Evolutionary conservation across 2,797 vertebrate genomes (phyloP).

Genomic region (Hybognathus amarus): DNA sequence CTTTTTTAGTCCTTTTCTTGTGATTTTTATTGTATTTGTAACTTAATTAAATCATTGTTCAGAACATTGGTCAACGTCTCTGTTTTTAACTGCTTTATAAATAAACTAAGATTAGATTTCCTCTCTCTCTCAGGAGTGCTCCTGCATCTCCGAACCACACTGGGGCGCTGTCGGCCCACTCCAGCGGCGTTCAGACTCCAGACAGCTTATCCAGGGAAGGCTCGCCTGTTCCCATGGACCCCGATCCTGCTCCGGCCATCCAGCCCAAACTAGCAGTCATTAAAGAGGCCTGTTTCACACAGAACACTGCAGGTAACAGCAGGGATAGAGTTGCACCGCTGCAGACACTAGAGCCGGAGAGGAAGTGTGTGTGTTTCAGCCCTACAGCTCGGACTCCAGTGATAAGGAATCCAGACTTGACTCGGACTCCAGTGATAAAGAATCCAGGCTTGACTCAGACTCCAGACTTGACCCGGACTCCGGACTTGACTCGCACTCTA

Average conservation of each 20-base stretch:
- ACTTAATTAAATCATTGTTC: background rate
- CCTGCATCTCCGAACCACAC: conserved; percentile 97
- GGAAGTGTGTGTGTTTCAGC: too few species aligned
- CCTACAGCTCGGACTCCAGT: too few species aligned
- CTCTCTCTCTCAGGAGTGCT: conserved; percentile 85
- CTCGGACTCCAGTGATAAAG: too few species aligned
- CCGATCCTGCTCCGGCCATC: conserved; percentile 73
- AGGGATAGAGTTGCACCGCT: too few species aligned
- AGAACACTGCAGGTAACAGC: conserved; percentile 85
- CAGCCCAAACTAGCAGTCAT: conserved; percentile 96
- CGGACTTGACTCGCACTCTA: too few species aligned
- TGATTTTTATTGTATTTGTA: background rate
- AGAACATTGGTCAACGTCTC: background rate
- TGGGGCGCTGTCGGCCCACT: conserved; percentile 92
- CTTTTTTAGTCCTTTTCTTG: background rate
- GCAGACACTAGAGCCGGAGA: too few species aligned
- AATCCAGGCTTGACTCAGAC: too few species aligned
- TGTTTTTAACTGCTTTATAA: background rate
- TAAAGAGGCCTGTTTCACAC: conserved; percentile 93
- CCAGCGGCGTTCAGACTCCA: conserved; percentile 95
- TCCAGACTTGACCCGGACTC: too few species aligned
- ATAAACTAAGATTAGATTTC: background rate
- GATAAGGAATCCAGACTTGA: too few species aligned
- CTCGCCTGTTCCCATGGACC: conserved; percentile 92
- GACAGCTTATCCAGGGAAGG: conserved; percentile 96